Conservation (phyloP, 2,797 vertebrate genomes). For the Enteromius afrohamiltoni region DNA sequence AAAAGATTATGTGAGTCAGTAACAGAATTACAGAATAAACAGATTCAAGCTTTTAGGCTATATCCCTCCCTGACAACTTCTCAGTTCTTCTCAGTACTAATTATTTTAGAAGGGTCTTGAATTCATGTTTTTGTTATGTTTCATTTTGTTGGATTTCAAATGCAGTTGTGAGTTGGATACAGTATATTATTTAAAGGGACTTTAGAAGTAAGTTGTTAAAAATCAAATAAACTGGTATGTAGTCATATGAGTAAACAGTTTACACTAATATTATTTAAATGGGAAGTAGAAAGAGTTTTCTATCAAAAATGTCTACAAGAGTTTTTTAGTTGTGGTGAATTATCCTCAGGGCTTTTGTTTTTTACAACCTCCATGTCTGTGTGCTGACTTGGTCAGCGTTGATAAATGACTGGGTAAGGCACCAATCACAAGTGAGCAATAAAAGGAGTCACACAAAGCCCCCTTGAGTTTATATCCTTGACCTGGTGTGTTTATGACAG, state of each 20-base stretch:
- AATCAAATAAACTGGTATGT: neutral
- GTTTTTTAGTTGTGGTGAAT: conserved; percentile 34
- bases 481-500: conserved; percentile 47
- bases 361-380: conserved; percentile 62
- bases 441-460: conserved; percentile 55
- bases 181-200: neutral
- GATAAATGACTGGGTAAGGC: conserved; percentile 58
- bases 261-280: neutral
- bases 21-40: conserved; percentile 28
- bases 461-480: conserved; percentile 53
- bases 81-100: neutral
- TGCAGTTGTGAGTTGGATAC: neutral
- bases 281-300: neutral
- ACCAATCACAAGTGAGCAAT: conserved; percentile 56
- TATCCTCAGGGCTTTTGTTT: conserved; percentile 47
- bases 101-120: neutral
- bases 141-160: neutral
- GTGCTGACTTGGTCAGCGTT: conserved; percentile 55
- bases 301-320: neutral
- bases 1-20: conserved; percentile 24
- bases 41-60: neutral
- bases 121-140: neutral
- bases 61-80: neutral
- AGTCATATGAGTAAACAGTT: neutral
- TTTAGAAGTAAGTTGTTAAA: neutral